Evolutionary conservation across 1,140 invertebrate genomes (phyloP), one percentile per base, ranked within the genome.

Genomic region (Meteorus sp.): DNA sequence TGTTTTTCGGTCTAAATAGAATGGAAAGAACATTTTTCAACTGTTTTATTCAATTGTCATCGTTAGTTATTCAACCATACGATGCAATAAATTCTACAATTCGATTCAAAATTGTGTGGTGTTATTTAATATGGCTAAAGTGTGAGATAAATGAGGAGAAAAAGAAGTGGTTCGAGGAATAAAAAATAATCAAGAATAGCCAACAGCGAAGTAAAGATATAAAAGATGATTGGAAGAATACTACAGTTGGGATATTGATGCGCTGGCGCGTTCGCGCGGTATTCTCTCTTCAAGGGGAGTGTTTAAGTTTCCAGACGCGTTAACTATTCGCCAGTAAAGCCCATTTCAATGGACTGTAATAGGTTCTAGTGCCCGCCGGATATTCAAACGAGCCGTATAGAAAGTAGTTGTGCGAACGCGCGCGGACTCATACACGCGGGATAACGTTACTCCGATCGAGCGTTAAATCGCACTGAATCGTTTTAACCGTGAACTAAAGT

Each of bases 341-440:
- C 23, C 17, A 27, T 39, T 43, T 45, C 44, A 62, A 62, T 62
- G 51, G 29, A 13, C 51, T 31, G 44, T 59, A 56, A 61, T 60
- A 20, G 56, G 44, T 50, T 58, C 31, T 19, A 44, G 37, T 51
- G 43, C 47, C 27, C 53, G 41, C 27, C 20, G 17, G 44, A 55
- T 58, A 57, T 61, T 54, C 20, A 54, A 62, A 56, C 39, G 59
- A 61, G 19, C 25, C 41, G 29, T 56, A n/a, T n/a, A 52, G 48
- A 58, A 62, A 62, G 48, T 54, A 11, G 35, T 53, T 33, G 15
- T 9, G 39, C 25, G 22, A n/a, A n/a, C n/a, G n/a, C n/a, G n/a
- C n/a, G n/a, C n/a, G n/a, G n/a, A n/a, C n/a, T n/a, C n/a, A n/a
- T n/a, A n/a, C n/a, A n/a, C n/a, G n/a, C n/a, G n/a, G n/a, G 25